Conservation (phyloP, 1,140 invertebrate genomes). For the Telenomus remus region DNA sequence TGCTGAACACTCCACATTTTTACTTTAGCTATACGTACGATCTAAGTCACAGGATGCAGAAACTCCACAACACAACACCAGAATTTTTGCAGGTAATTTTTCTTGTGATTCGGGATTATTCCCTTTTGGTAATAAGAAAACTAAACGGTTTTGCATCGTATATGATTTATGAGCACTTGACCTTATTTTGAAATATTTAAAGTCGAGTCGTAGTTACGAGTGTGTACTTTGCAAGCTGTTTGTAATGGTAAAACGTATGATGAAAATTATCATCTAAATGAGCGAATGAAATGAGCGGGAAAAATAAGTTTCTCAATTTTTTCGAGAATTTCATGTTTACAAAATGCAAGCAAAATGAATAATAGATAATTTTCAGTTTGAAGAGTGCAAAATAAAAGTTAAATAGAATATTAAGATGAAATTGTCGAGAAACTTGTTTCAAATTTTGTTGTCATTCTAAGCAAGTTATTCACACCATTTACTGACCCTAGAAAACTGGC, state of each 20-base stretch:
- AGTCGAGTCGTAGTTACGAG: too few species aligned
- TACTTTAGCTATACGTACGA: conserved; percentile 97
- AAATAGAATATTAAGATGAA: conserved; percentile 21
- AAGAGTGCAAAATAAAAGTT: background rate
- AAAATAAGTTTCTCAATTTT: conserved; percentile 21
- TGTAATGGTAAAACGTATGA: too few species aligned
- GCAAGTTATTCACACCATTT: conserved; percentile 41
- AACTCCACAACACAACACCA: conserved; percentile 89
- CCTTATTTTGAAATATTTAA: conserved; percentile 11
- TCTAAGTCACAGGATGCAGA: conserved; percentile 93
- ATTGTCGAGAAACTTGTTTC: conserved; percentile 42
- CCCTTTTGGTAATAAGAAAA: too few species aligned
- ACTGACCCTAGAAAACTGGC: conserved; percentile 47
- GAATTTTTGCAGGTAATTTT: conserved; percentile 83
- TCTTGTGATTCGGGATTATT: too few species aligned
- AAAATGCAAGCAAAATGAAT: too few species aligned
- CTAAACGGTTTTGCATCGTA: conserved; percentile 16
- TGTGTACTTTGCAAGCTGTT: too few species aligned
- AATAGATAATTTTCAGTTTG: too few species aligned
- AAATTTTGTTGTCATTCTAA: conserved; percentile 12
- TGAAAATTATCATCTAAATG: too few species aligned
- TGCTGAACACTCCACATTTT: conserved; percentile 87
- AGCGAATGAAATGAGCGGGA: too few species aligned
- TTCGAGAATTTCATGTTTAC: conserved; percentile 44
- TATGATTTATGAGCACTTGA: conserved; percentile 8